Conservation (phyloP, 1,140 invertebrate species). For the Homalodisca vitripennis region DNA sequence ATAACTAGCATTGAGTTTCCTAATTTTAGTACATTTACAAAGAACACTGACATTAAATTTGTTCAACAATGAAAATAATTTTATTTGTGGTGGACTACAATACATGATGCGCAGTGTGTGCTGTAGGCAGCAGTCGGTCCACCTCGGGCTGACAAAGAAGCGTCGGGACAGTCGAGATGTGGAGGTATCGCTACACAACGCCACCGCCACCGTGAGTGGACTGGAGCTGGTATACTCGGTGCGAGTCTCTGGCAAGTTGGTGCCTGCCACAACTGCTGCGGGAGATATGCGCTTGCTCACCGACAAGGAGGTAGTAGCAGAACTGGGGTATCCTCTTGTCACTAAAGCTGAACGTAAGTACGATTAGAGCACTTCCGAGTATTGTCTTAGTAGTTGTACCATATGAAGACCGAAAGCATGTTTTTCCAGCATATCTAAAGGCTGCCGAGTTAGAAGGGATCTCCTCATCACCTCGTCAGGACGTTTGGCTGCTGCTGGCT, state of each 20-base stretch:
- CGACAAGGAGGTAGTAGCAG: constrained; percentile 68
- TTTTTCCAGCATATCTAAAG: constrained; percentile 40
- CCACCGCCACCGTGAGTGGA: not conserved
- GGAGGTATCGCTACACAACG: constrained; percentile 4
- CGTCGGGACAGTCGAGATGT: constrained; percentile 15
- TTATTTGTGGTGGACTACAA: not conserved
- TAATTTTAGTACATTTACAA: too few relatives aligned
- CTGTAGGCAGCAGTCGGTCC: constrained; percentile 66
- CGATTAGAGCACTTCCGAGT: not conserved
- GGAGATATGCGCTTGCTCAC: constrained; percentile 74
- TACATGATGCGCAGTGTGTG: constrained; percentile 15
- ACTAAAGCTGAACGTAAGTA: constrained; percentile 80
- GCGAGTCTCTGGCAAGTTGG: constrained; percentile 69
- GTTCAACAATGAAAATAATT: too few relatives aligned
- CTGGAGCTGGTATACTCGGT: constrained; percentile 72
- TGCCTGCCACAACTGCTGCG: constrained; percentile 72
- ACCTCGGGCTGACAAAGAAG: constrained; percentile 56
- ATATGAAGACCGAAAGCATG: not conserved
- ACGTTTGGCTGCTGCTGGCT: constrained; percentile 62
- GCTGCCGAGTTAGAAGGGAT: constrained; percentile 59
- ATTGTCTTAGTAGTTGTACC: not conserved
- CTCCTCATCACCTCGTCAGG: constrained; percentile 49
- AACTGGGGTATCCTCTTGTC: constrained; percentile 70
- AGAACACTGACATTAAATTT: too few relatives aligned
- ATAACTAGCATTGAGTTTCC: too few relatives aligned